Percentiles rank a stretch among this genome's conserved stretches.
phyloP scores from a whole-genome alignment of 2,888 invertebrate species.

The Diploptera punctata region DNA sequence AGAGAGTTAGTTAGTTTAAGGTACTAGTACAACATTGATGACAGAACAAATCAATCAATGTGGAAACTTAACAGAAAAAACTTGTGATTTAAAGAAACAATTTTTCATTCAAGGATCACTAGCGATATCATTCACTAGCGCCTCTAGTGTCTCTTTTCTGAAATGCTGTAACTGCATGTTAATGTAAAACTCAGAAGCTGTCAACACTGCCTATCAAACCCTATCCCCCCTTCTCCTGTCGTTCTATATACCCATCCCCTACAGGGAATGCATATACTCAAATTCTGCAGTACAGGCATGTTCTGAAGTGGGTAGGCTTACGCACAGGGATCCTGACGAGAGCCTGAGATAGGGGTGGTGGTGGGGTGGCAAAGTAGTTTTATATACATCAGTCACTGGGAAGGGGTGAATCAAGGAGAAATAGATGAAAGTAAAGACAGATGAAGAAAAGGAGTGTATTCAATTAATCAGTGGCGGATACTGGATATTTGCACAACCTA shows the following conservation, averaged over 20 bases:
- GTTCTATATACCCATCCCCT: not conserved
- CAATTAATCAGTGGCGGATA: too few relatives aligned
- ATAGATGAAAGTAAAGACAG: not conserved
- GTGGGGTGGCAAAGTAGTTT: not conserved
- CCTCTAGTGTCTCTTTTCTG: too few relatives aligned
- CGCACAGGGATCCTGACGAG: not conserved
- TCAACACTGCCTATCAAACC: not conserved
- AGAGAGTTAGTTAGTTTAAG: too few relatives aligned
- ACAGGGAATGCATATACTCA: not conserved
- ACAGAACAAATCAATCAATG: too few relatives aligned
- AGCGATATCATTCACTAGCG: too few relatives aligned
- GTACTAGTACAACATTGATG: too few relatives aligned
- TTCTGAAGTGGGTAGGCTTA: slow-evolving; percentile 13
- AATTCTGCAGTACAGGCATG: slow-evolving; percentile 19
- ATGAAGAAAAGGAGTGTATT: too few relatives aligned
- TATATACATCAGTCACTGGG: slow-evolving; percentile 24
- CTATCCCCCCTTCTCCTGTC: too few relatives aligned
- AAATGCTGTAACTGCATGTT: not conserved
- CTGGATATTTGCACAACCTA: too few relatives aligned
- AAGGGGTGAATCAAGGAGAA: not conserved
- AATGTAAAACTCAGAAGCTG: not conserved
- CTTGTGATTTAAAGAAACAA: too few relatives aligned
- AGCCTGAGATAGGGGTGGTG: not conserved
- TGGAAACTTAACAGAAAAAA: too few relatives aligned
- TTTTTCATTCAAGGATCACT: too few relatives aligned